These are phyloP conservation scores for Drosophila hamatofila DNA, from an alignment of 2,888 invertebrate genomes.

Conservation along the genomic window DNA sequence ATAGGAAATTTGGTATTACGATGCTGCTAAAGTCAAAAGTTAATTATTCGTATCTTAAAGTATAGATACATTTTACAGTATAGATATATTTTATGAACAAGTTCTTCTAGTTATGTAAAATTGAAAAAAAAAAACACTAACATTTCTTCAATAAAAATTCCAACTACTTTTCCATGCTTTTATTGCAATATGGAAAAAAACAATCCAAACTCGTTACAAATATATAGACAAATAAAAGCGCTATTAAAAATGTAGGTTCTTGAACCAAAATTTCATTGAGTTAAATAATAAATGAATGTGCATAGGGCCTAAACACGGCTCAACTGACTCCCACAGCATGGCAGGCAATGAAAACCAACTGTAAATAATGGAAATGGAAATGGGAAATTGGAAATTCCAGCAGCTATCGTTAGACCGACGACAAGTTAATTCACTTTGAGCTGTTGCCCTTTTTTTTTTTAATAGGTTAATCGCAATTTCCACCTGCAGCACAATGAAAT, in stretches of 20 bases:
- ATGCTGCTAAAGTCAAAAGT: background rate
- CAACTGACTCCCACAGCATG: background rate
- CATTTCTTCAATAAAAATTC: no score
- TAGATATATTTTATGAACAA: no score
- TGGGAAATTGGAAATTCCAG: constrained; percentile 23
- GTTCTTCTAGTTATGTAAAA: no score
- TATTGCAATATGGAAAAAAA: background rate
- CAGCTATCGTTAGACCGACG: constrained; percentile 9
- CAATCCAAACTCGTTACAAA: background rate
- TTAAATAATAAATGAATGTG: background rate
- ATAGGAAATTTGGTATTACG: background rate
- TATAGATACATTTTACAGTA: no score
- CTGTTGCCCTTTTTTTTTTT: constrained; percentile 20
- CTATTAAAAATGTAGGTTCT: background rate
- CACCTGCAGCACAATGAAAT: constrained; percentile 56
- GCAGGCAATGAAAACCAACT: constrained; percentile 1
- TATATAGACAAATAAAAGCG: background rate
- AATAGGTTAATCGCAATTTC: constrained; percentile 63
- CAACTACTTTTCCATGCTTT: background rate
- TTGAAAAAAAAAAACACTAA: no score
- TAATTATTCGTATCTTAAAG: background rate
- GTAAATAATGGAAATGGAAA: constrained; percentile 18
- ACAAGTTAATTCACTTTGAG: constrained; percentile 49
- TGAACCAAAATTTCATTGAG: background rate
- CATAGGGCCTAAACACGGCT: no score